Conservation (phyloP, 2,797 vertebrate genomes). For the Eupleurogrammus muticus region DNA sequence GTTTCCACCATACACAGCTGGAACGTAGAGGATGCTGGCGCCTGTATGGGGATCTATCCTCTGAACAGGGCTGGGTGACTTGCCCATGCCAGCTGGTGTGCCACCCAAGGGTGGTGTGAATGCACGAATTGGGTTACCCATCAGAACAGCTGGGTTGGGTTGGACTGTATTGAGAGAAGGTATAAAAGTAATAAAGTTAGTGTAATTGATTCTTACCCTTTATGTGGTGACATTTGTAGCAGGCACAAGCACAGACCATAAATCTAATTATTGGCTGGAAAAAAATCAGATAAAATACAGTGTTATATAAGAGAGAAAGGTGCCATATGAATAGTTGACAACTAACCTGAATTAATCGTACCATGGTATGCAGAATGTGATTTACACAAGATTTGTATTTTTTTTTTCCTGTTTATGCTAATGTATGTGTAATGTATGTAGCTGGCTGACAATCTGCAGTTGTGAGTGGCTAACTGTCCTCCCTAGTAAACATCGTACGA, state of each 20-base stretch:
- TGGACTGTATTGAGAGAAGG: constrained; percentile 86
- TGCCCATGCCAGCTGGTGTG: constrained; percentile 90
- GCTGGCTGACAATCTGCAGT: constrained; percentile 6
- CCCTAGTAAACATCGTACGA: constrained; percentile 15
- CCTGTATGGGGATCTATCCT: constrained; percentile 97
- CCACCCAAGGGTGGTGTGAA: constrained; percentile 94
- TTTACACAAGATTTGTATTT: neutral
- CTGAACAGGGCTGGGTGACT: constrained; percentile 98
- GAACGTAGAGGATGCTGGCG: constrained; percentile 98
- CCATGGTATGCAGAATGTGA: neutral
- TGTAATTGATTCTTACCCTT: neutral
- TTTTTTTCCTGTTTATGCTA: neutral
- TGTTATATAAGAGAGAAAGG: neutral
- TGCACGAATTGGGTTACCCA: constrained; percentile 96
- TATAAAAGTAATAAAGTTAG: neutral
- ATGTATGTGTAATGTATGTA: no score
- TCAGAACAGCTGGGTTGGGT: constrained; percentile 93
- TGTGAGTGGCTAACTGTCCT: constrained; percentile 6
- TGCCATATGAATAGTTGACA: neutral
- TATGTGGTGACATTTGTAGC: neutral
- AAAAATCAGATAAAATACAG: neutral
- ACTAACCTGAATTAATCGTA: neutral
- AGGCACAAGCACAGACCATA: neutral
- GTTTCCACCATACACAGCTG: constrained; percentile 97
- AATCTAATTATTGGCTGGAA: constrained; percentile 1